A percentile compares a stretch with the other conserved stretches of the same genome.
These are phyloP conservation scores for Brachymystax lenok DNA, from an alignment of 2,797 vertebrate genomes.

Conservation along the genomic window DNA sequence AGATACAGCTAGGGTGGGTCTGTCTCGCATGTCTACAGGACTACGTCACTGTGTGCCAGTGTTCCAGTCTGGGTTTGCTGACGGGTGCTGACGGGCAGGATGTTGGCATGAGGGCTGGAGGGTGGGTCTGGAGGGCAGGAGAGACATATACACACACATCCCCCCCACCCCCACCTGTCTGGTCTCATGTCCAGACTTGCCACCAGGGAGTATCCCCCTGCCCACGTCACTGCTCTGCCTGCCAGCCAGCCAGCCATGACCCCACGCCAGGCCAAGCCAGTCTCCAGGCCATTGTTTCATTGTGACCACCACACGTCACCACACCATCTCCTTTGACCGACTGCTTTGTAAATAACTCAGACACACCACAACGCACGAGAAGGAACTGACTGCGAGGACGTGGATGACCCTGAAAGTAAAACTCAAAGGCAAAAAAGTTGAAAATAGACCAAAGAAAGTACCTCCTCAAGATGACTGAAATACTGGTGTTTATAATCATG, in stretches of 20 bases:
- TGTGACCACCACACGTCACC: neutral
- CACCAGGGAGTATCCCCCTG: neutral
- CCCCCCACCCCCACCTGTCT: conserved; percentile 9
- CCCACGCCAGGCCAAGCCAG: neutral
- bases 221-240: conserved; percentile 3
- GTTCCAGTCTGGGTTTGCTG: conserved; percentile 31
- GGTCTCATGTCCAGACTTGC: conserved; percentile 11
- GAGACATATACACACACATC: conserved; percentile 2
- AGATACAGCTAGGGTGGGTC: neutral
- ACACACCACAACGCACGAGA: neutral
- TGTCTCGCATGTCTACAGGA: neutral
- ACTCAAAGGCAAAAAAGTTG: neutral
- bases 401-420: neutral
- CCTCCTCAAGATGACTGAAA: neutral
- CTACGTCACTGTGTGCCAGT: neutral
- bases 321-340: neutral
- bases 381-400: neutral
- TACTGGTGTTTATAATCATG: neutral
- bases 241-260: neutral
- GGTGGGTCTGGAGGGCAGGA: conserved; percentile 43
- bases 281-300: conserved; percentile 28
- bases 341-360: neutral
- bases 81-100: conserved; percentile 39
- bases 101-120: conserved; percentile 43
- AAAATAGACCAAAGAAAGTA: conserved; percentile 10